Percentiles rank a stretch among this genome's conserved stretches.
These are phyloP conservation scores for Sussaba pulchella DNA, from an alignment of 2,888 invertebrate species.

Conservation along the genomic window DNA sequence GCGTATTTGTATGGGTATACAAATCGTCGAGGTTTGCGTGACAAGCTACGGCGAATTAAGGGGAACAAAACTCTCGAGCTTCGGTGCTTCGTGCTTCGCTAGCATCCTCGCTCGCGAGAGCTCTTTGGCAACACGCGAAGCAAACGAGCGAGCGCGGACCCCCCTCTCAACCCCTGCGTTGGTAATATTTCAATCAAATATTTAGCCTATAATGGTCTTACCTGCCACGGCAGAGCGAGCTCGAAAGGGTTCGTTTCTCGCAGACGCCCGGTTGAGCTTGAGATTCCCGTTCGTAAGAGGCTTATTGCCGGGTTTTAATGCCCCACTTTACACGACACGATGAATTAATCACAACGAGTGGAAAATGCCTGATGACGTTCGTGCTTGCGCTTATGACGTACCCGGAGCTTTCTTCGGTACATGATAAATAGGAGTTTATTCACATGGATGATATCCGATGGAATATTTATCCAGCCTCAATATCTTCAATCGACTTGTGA, in stretches of 20 bases:
- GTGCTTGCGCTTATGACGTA: not conserved
- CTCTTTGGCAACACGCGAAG: constrained; percentile 79
- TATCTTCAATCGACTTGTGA: too few relatives aligned
- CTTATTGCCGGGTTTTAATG: constrained; percentile 72
- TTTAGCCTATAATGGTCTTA: constrained; percentile 79
- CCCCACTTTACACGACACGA: constrained; percentile 74
- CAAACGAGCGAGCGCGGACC: constrained; percentile 41
- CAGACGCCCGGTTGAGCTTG: constrained; percentile 5
- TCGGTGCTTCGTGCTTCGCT: constrained; percentile 59
- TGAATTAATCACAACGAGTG: constrained; percentile 74
- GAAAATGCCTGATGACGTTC: constrained; percentile 45
- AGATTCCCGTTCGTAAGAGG: constrained; percentile 66
- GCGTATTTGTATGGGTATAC: constrained; percentile 16
- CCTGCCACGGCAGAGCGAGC: constrained; percentile 71
- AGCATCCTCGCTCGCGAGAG: constrained; percentile 65
- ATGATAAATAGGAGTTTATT: not conserved
- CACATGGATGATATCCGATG: too few relatives aligned
- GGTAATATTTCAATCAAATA: constrained; percentile 81
- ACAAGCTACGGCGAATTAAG: constrained; percentile 62
- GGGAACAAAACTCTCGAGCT: constrained; percentile 66
- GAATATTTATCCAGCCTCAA: too few relatives aligned
- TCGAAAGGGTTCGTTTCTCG: constrained; percentile 70
- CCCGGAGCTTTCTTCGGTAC: not conserved
- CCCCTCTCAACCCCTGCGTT: constrained; percentile 47
- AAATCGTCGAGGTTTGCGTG: constrained; percentile 52